A percentile compares a stretch with the other conserved stretches of the same genome.
These are phyloP conservation scores for Pavo muticus DNA, from an alignment of 2,113 vertebrate species.

Conservation along the genomic window DNA sequence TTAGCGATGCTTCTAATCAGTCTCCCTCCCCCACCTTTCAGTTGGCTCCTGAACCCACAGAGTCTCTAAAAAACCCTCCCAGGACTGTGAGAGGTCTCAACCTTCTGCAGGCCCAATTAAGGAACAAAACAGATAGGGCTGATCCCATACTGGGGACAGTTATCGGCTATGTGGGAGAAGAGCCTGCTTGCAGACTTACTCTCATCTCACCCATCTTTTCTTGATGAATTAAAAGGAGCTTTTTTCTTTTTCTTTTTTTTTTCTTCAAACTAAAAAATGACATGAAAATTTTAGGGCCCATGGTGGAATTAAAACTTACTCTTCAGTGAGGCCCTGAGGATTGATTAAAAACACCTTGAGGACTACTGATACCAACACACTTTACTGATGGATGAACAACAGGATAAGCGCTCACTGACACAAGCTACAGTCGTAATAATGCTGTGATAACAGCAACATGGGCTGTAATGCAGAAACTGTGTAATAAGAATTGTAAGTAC, in stretches of 20 bases:
- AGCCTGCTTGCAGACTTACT: not conserved
- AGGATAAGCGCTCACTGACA: not conserved
- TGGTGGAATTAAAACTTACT: not conserved
- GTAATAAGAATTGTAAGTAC: not conserved
- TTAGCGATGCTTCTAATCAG: not conserved
- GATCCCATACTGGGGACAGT: not conserved
- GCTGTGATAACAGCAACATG: not conserved
- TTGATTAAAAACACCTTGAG: not conserved
- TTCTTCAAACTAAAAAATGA: not conserved
- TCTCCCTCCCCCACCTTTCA: not conserved
- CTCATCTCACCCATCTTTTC: not conserved
- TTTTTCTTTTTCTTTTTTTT: not conserved
- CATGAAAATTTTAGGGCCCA: not conserved
- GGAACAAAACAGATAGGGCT: not conserved
- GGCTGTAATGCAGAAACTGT: not conserved
- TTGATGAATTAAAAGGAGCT: not conserved
- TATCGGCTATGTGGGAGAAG: not conserved
- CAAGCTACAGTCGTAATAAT: not conserved
- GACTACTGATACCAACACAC: not conserved
- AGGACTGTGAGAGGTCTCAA: not conserved
- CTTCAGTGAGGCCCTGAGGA: not conserved
- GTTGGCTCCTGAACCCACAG: not conserved
- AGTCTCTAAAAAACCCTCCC: not conserved
- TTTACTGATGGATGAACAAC: not conserved
- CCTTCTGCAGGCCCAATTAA: not conserved